phyloP scores from a whole-genome alignment of 2,113 vertebrate species.

The Alexandromys fortis region DNA sequence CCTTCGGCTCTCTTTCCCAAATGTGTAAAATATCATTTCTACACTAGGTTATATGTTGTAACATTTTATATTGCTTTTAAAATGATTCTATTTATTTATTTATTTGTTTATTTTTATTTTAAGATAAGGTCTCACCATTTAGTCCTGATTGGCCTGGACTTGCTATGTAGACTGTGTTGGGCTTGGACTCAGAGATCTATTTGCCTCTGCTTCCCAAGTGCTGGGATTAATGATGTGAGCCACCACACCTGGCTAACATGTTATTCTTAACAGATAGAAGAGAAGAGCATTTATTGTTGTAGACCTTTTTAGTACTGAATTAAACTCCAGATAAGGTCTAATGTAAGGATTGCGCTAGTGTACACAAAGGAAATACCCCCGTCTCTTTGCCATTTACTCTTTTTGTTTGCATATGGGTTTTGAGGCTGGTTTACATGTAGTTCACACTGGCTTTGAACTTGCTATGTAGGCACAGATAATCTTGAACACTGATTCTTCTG shows the following conservation, averaged over 20 bases:
- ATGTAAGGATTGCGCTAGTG: neutral
- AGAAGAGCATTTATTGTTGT: constrained; percentile 5
- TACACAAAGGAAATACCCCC: neutral
- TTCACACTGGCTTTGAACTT: neutral
- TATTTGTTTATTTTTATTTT: neutral
- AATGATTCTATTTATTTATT: no score
- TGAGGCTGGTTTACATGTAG: neutral
- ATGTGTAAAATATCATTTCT: constrained; percentile 34
- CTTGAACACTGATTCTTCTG: neutral
- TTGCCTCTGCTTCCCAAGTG: neutral
- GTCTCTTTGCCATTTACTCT: neutral
- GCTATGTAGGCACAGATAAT: neutral
- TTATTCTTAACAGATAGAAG: neutral
- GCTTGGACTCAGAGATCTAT: neutral
- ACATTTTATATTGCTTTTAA: neutral
- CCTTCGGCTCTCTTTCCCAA: neutral
- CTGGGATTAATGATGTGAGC: neutral
- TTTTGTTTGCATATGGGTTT: neutral
- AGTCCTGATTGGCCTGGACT: neutral
- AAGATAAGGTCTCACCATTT: neutral
- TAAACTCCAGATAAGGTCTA: neutral
- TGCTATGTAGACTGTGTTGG: neutral
- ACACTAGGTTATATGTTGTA: neutral
- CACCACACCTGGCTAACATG: neutral
- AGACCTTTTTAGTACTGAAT: neutral